Evolutionary conservation across 1,140 invertebrate species (phyloP).

Genomic region (Schlechtendalia chinensis): DNA sequence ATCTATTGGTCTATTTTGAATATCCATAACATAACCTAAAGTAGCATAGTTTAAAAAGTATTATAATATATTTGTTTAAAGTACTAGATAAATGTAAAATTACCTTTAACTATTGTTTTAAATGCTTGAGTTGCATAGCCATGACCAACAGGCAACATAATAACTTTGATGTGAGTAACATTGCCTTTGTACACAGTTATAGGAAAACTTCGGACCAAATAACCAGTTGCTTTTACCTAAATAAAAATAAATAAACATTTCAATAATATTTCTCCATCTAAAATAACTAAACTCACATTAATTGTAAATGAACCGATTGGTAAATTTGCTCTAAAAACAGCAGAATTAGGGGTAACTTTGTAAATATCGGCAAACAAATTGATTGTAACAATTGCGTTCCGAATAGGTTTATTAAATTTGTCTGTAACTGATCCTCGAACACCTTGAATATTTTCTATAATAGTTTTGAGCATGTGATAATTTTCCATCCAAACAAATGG

Average conservation of each 20-base stretch:
- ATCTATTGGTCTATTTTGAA: constrained; percentile 61
- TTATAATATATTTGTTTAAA: not conserved
- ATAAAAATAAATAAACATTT: not conserved
- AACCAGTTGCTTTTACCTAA: constrained; percentile 36
- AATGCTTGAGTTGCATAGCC: constrained; percentile 32
- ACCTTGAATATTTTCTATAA: constrained; percentile 58
- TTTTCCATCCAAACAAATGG: constrained; percentile 46
- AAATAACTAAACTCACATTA: constrained; percentile 54
- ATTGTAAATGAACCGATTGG: constrained; percentile 65
- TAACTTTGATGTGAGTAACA: constrained; percentile 56
- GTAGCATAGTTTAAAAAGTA: not conserved
- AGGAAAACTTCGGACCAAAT: not conserved
- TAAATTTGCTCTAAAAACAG: constrained; percentile 68
- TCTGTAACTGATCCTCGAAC: constrained; percentile 72
- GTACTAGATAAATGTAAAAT: constrained; percentile 51
- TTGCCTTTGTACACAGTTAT: constrained; percentile 53
- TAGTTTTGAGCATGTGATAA: constrained; percentile 60
- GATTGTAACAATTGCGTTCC: constrained; percentile 70
- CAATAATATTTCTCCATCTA: not conserved
- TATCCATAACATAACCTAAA: constrained; percentile 62
- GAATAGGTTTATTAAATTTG: constrained; percentile 63
- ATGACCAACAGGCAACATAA: constrained; percentile 51
- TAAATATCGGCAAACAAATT: constrained; percentile 61
- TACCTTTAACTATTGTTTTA: constrained; percentile 32
- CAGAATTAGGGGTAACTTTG: constrained; percentile 66